Base-by-base conservation (phyloP, 2,113 vertebrate species). In the Aviceda subcristata region DNA sequence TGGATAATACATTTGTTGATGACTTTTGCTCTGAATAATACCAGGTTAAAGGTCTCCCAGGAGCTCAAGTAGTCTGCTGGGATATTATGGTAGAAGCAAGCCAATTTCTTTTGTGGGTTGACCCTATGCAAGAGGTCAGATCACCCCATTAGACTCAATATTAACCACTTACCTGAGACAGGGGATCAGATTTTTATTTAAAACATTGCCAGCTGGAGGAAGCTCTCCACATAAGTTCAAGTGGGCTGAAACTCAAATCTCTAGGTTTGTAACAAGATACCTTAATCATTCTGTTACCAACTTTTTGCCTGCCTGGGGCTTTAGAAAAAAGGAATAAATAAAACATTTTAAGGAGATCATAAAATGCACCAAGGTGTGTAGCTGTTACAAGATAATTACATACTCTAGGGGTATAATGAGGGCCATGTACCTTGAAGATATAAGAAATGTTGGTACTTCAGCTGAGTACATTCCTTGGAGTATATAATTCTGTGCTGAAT, bases 301-400 rank as follows among this genome's bases (percentile, higher is more conserved):
- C 10, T 90, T 92, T 84, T 82, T 64, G 53, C 56, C 56, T 85
- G 64, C 66, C 86, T 71, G 36, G 15, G 46, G 41, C 39, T 87
- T 92, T 88, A 83, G 82, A 91, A 93, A 60, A 93, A 86, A 96
- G 91, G 23, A 82, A 92, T 92, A 95, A 92, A 96, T 86, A 80
- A 39, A 88, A 75, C 29, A 75, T 82, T 93, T 89, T 72, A 75
- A 96, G 48, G 63, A 92, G 50, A 77, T 43, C 74, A 86, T 92
- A 94, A 92, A 96, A 94, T 85, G 85, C 80, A 89, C 68, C 21
- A 90, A 95, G 46, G 82, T 94, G 41, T 83, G 50, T 92, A 93
- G 82, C 57, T 91, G 15, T 90, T 91, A 71, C 57, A 78, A 94
- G 83, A 86, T 96, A 97, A 97, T 97, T 71, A 82, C 38, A 69